phyloP scores from a whole-genome alignment of 2,797 vertebrate species.

The Streptopelia turtur region DNA sequence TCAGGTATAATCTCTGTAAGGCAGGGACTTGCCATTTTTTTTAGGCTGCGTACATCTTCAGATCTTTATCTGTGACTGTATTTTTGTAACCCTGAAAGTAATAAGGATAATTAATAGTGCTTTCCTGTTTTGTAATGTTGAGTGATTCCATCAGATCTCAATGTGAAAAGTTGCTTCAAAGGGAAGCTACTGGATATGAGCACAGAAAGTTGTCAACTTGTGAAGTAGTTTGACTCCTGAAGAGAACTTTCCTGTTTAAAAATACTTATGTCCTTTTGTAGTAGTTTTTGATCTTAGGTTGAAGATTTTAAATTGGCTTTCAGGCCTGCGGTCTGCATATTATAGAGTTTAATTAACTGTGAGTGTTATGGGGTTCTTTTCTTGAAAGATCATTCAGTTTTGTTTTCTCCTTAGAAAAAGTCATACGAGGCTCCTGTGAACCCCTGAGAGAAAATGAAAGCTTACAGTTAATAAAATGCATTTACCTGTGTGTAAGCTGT shows the following conservation, averaged over 20 bases:
- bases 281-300: constrained; percentile 25
- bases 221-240: constrained; percentile 6
- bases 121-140: neutral
- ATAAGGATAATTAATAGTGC: neutral
- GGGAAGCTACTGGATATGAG: neutral
- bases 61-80: neutral
- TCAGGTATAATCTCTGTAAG: neutral
- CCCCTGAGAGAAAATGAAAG: neutral
- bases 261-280: constrained; percentile 26
- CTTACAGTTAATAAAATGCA: constrained; percentile 18
- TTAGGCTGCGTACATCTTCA: neutral
- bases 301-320: constrained; percentile 37
- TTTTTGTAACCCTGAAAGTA: constrained; percentile 16
- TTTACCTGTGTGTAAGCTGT: constrained; percentile 8
- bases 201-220: neutral
- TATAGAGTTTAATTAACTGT: constrained; percentile 8
- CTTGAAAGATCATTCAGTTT: neutral
- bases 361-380: neutral
- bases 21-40: neutral
- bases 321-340: neutral
- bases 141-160: constrained; percentile 16
- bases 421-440: neutral
- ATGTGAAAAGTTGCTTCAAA: constrained; percentile 33
- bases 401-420: neutral
- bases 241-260: neutral